Evolutionary conservation across 2,888 invertebrate species (phyloP).

Genomic region (Thereva nobilitata): DNA sequence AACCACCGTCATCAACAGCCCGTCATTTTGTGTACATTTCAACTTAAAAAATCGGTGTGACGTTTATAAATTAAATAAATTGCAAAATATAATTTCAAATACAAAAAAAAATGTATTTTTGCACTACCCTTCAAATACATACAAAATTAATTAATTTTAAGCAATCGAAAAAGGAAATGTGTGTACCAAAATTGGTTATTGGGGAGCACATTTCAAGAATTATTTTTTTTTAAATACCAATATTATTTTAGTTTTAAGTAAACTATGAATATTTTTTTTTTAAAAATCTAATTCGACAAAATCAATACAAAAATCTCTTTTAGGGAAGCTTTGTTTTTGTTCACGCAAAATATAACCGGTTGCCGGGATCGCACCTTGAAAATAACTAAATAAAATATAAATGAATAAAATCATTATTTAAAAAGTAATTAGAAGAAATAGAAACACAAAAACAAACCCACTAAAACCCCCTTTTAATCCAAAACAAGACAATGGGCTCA

Average conservation of each 20-base stretch:
- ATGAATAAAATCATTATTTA: background rate
- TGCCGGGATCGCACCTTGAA: slow-evolving; percentile 22
- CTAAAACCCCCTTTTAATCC: slow-evolving; percentile 14
- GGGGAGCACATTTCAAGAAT: too few relatives aligned
- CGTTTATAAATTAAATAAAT: too few relatives aligned
- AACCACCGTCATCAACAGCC: too few relatives aligned
- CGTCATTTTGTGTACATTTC: too few relatives aligned
- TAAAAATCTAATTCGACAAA: background rate
- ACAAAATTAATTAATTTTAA: too few relatives aligned
- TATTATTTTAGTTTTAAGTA: slow-evolving; percentile 21
- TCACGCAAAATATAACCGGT: slow-evolving; percentile 28
- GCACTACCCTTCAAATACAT: too few relatives aligned
- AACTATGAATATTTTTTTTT: slow-evolving; percentile 2
- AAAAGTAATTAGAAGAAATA: background rate
- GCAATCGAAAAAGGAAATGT: too few relatives aligned
- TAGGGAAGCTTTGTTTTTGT: slow-evolving; percentile 30
- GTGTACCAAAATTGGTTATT: too few relatives aligned
- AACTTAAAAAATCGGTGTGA: too few relatives aligned
- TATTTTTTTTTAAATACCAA: background rate
- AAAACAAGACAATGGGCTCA: slow-evolving; percentile 35
- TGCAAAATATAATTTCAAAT: too few relatives aligned
- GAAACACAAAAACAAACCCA: slow-evolving; percentile 19
- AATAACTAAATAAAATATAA: slow-evolving; percentile 22
- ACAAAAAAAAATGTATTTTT: too few relatives aligned
- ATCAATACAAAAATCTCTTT: slow-evolving; percentile 8